Percentiles rank a stretch among this genome's conserved stretches.
Conservation (phyloP, 2,888 invertebrate species). For the Coelinius sp. region DNA sequence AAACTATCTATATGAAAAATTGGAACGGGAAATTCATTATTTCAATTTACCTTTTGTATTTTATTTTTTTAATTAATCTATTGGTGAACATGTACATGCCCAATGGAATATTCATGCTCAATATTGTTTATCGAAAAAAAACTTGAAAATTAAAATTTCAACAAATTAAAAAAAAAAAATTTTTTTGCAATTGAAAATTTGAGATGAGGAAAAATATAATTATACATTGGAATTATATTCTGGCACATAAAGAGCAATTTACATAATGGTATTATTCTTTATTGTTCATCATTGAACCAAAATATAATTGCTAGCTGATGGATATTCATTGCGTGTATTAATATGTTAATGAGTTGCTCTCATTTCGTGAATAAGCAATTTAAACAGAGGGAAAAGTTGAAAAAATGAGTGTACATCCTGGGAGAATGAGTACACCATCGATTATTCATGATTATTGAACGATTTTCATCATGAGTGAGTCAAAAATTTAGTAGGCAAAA, state of each 20-base stretch:
- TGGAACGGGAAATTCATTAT: too few relatives aligned
- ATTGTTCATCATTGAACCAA: not conserved
- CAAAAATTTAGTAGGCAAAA: too few relatives aligned
- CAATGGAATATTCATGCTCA: too few relatives aligned
- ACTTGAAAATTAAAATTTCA: not conserved
- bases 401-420: not conserved
- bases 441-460: not conserved
- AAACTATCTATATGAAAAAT: too few relatives aligned
- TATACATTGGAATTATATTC: not conserved
- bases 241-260: not conserved
- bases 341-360: not conserved
- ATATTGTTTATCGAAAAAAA: not conserved
- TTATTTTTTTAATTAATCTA: too few relatives aligned
- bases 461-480: not conserved
- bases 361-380: not conserved
- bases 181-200: not conserved
- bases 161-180: too few relatives aligned
- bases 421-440: not conserved
- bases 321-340: not conserved
- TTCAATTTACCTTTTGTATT: too few relatives aligned
- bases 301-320: not conserved
- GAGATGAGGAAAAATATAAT: not conserved
- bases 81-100: too few relatives aligned
- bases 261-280: constrained; percentile 4
- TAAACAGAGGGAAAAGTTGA: not conserved